phyloP scores from a whole-genome alignment of 2,113 vertebrate species.

The Monarcha castaneiventris region DNA sequence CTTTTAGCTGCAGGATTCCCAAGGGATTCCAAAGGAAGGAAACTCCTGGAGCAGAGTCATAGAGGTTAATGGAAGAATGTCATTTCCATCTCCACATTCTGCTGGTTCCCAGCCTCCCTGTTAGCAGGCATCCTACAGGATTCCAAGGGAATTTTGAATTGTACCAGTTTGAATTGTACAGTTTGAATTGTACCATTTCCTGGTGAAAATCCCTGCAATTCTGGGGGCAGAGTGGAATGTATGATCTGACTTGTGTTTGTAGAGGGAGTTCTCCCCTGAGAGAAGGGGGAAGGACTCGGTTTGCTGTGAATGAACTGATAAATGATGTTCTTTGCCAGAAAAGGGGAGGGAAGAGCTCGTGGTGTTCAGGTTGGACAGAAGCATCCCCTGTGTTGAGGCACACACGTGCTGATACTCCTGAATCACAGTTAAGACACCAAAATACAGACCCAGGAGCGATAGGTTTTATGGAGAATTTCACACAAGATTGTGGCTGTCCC shows the following conservation, averaged over 20 bases:
- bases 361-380: background rate
- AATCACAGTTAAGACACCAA: background rate
- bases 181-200: background rate
- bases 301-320: background rate
- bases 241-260: background rate
- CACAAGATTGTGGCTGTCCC: background rate
- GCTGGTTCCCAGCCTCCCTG: background rate
- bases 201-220: background rate
- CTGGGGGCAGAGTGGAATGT: background rate
- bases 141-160: background rate
- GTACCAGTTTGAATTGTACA: no score
- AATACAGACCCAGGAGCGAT: background rate
- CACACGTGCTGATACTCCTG: background rate
- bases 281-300: background rate
- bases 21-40: background rate
- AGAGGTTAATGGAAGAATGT: background rate
- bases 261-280: background rate
- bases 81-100: background rate
- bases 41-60: background rate
- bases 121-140: background rate
- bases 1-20: background rate
- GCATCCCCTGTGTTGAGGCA: background rate
- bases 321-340: background rate
- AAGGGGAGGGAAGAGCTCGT: background rate
- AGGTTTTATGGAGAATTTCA: background rate